Percentiles rank a stretch among this genome's conserved stretches.
Evolutionary conservation across 2,113 vertebrate species (phyloP).

Genomic region (Microcebus tavaratra): DNA sequence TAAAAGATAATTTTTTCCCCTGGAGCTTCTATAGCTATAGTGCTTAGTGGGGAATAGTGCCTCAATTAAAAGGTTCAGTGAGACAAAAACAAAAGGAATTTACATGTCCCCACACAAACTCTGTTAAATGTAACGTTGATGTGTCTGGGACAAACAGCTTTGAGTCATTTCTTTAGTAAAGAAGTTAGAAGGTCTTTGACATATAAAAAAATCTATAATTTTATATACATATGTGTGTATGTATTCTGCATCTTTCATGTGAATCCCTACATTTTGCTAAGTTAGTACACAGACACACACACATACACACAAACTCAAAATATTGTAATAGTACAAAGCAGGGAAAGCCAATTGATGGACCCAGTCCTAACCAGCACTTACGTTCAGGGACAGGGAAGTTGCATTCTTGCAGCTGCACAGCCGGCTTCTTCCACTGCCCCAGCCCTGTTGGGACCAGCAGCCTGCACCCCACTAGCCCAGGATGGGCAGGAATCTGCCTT

Average conservation of each 20-base stretch:
- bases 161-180: background rate
- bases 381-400: background rate
- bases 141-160: background rate
- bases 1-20: background rate
- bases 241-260: background rate
- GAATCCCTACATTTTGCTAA: background rate
- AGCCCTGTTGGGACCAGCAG: background rate
- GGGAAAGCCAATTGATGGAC: background rate
- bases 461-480: background rate
- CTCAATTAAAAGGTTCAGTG: background rate
- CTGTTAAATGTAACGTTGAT: background rate
- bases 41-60: background rate
- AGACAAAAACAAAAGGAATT: background rate
- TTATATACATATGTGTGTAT: background rate
- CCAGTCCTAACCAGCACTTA: background rate
- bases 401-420: background rate
- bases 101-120: background rate
- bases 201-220: background rate
- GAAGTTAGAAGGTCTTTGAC: background rate
- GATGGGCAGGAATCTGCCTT: background rate
- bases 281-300: background rate
- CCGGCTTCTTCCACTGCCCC: rapidly evolving
- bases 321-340: background rate
- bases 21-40: background rate
- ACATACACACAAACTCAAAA: background rate